Conservation (phyloP, 2,113 vertebrate species). For the Lophotis ruficrista region DNA sequence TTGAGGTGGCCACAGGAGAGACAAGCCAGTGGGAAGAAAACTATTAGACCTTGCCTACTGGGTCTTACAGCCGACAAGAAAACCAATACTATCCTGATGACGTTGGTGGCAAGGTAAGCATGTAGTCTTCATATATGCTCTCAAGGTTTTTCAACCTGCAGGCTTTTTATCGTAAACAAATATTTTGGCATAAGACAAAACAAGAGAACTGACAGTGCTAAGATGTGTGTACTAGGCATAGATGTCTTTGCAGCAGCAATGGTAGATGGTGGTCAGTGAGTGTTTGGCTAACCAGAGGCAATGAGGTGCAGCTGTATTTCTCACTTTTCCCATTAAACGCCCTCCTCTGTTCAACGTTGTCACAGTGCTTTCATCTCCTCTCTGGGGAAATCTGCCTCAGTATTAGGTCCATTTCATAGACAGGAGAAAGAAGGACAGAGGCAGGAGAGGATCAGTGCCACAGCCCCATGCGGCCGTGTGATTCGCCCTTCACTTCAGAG, state of each 20-base stretch:
- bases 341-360: background rate
- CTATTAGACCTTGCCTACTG: background rate
- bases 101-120: fast-evolving
- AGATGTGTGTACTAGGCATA: fast-evolving
- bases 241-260: fast-evolving
- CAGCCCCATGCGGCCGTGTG: background rate
- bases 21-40: background rate
- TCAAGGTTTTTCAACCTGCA: background rate
- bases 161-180: background rate
- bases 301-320: background rate
- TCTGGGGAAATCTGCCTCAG: background rate
- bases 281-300: background rate
- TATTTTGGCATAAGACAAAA: background rate
- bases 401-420: background rate
- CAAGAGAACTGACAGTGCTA: background rate
- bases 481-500: background rate
- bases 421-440: background rate
- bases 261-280: background rate
- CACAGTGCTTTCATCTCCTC: background rate
- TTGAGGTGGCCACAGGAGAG: background rate
- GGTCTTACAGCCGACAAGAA: background rate
- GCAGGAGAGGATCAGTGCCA: background rate
- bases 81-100: background rate
- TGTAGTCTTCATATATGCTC: background rate
- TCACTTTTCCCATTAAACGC: background rate